Base-by-base conservation (phyloP, 2,797 vertebrate genomes). In the Gouania willdenowi region DNA sequence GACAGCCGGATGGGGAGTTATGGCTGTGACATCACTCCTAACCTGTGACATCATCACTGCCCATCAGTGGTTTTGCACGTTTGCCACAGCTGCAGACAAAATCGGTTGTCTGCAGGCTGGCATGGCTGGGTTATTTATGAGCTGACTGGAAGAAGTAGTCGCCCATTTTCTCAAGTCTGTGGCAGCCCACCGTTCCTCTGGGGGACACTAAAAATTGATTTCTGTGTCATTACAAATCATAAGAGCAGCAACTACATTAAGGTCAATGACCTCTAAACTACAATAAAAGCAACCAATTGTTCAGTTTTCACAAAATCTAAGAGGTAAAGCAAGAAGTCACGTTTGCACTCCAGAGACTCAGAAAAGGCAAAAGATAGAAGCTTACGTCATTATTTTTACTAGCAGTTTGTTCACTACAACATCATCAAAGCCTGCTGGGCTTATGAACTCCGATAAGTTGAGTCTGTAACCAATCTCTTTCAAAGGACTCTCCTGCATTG, bases 21-120 rank as follows among this genome's bases (percentile, higher is more conserved):
- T 80, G 75, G 72, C 71, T 18, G 71, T 90, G 86, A 90, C 86
- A 89, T 91, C 88, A 89, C 81, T 83, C 42, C 71, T 77, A 76
- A 83, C 75, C 79, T 46, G 70, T 87, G 82, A 85, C 82, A 85
- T 83, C 82, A 85, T 81, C 77, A 68, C 64, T 74, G 71, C 77
- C 77, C 53, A 63, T 82, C 82, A 76, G 78, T 77, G 77, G 82
- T 66, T 77, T 79, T 53, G 42, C 31, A 24, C 74, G 64, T 82
- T 88, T 75, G 72, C 83, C 75, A 72, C 73, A 73, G 65, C 59
- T 41, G 51, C 71, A 75, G 79, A 78, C 77, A 73, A 77, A 71
- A 74, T 68, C 61, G 68, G 73, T 77, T 77, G 80, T 83, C 83
- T 81, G 42, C 57, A 36, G 11, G 73, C 68, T 71, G 73, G 75